Evolutionary conservation across 2,797 vertebrate species (phyloP).

Genomic region (Hipposideros larvatus): DNA sequence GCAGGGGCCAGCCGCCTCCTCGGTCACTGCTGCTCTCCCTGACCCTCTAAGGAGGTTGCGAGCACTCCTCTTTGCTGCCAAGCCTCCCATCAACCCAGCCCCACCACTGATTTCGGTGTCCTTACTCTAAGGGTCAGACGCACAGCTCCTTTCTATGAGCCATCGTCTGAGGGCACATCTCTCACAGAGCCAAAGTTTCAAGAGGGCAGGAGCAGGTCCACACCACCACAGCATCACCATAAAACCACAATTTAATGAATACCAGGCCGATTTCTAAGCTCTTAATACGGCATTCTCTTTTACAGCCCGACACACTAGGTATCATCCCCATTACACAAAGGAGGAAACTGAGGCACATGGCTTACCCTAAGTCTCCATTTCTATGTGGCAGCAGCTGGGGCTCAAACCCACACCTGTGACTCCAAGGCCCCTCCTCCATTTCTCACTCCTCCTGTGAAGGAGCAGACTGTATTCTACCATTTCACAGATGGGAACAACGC

Average conservation of each 20-base stretch:
- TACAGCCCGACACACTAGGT: not conserved
- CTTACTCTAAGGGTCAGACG: not conserved
- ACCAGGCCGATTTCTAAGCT: not conserved
- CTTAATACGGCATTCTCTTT: not conserved
- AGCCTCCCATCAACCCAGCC: not conserved
- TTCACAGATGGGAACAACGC: too few relatives aligned
- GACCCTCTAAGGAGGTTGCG: not conserved
- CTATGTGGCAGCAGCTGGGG: not conserved
- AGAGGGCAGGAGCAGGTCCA: not conserved
- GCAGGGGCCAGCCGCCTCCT: not conserved
- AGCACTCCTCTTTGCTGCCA: not conserved
- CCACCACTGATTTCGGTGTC: not conserved
- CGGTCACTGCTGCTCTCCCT: fast-evolving
- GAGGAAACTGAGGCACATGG: not conserved
- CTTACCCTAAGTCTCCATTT: not conserved
- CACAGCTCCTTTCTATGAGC: not conserved
- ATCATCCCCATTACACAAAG: not conserved
- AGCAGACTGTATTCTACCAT: too few relatives aligned
- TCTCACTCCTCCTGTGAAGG: too few relatives aligned
- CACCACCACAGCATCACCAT: not conserved
- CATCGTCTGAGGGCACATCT: not conserved
- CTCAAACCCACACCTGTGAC: not conserved
- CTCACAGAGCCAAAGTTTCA: not conserved
- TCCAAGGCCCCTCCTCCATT: not conserved
- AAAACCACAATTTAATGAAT: not conserved